Evolutionary conservation across 2,797 vertebrate genomes (phyloP), one percentile per base, ranked within the genome.

Genomic region (Lindbergichthys nudifrons): DNA sequence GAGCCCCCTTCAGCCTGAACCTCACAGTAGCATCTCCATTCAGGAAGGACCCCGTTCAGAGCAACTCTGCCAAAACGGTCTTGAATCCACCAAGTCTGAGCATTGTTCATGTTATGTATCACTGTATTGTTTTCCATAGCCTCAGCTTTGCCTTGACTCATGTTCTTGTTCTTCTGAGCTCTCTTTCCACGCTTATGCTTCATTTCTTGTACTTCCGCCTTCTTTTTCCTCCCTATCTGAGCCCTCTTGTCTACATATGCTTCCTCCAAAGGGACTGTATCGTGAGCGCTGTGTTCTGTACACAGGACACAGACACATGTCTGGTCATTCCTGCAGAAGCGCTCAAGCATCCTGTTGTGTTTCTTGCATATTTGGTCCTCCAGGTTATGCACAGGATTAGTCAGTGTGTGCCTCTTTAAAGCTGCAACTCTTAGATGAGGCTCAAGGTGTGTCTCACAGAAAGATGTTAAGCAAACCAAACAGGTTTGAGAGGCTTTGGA

Each of bases 401-500:
- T 82, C 32, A 90, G 75, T 71, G 81, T 75, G 79, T 93, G 90
- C 61, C 18, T 72, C 67, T 85, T 79, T 32, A 90, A 57, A n/a
- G 68, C 45, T 0, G 60, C 19, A 10, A 88, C 80, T 77, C 47
- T 83, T 16, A 11, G 63, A 65, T 92, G 89, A 67, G 47, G 75
- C 43, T 89, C 79, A 0, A 91, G 41, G 54, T 92, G 90, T 18
- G 18, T 65, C 18, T 87, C 51, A 3, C 88, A 90, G 4, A 65
- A 89, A 3, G 88, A 91, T 0, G 66, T 15, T 74, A 91, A 45
- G 60, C 90, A 92, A 23, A 84, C 80, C 75, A 90, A 60, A 50
- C 89, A 92, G 18, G 89, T 89, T 79, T 90, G 84, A 4, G 18
- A n/a, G 12, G 91, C 87, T 70, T 56, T 85, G 18, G 59, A 2